These are phyloP conservation scores for Okamejei kenojei DNA, from an alignment of 2,797 vertebrate genomes.

Conservation along the genomic window DNA sequence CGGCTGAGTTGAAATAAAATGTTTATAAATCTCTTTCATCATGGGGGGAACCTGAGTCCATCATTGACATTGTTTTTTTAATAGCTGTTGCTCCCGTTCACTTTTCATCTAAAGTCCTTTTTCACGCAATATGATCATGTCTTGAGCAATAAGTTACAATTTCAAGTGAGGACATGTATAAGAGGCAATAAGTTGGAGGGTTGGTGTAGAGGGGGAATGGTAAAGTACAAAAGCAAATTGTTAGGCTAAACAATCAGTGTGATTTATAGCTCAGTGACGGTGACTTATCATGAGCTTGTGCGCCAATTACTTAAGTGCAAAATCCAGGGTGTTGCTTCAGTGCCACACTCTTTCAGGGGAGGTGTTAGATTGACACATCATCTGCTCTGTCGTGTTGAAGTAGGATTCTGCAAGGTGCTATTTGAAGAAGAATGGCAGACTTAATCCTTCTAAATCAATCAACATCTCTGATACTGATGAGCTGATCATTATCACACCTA, in stretches of 20 bases:
- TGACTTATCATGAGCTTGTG: background rate
- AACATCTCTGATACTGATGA: background rate
- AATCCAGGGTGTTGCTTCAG: background rate
- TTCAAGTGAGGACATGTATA: too few relatives aligned
- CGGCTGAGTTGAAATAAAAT: too few relatives aligned
- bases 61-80: too few relatives aligned
- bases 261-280: background rate
- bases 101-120: too few relatives aligned
- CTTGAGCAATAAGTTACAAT: too few relatives aligned
- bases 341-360: background rate
- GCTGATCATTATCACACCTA: background rate
- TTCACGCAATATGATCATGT: too few relatives aligned
- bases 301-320: background rate
- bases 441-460: background rate
- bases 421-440: background rate
- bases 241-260: background rate
- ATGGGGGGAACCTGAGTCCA: too few relatives aligned
- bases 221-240: background rate
- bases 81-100: too few relatives aligned
- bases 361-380: background rate
- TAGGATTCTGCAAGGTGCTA: too few relatives aligned
- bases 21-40: too few relatives aligned
- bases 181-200: too few relatives aligned
- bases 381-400: background rate
- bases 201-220: too few relatives aligned